A percentile compares a stretch with the other conserved stretches of the same genome.
Evolutionary conservation across 2,113 vertebrate genomes (phyloP).

Genomic region (Motacilla tschutschensis): DNA sequence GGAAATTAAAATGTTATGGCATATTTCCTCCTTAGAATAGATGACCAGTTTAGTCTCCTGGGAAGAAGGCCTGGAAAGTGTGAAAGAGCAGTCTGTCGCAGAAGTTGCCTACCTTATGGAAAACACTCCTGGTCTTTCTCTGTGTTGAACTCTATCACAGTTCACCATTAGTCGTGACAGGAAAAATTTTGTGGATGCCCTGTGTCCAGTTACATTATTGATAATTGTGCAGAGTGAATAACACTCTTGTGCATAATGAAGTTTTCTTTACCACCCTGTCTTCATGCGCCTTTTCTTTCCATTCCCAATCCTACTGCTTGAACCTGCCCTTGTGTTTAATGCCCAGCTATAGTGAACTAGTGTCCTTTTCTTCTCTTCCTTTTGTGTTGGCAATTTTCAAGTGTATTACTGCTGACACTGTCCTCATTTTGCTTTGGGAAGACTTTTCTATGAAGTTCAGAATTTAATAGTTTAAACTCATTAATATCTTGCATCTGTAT

Average conservation of each 20-base stretch:
- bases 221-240: not conserved
- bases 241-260: not conserved
- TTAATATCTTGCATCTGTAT: not conserved
- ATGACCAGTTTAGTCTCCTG: conserved; percentile 34
- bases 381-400: not conserved
- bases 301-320: not conserved
- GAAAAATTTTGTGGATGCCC: not conserved
- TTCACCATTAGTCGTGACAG: not conserved
- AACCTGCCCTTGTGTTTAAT: not conserved
- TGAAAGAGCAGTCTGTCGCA: not conserved
- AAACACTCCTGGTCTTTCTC: not conserved
- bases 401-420: not conserved
- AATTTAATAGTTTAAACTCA: not conserved
- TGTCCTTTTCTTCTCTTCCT: not conserved
- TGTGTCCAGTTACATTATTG: not conserved
- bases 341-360: not conserved
- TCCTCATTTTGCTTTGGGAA: not conserved
- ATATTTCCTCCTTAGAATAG: conserved; percentile 21
- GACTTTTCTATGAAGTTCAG: not conserved
- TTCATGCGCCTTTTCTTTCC: not conserved
- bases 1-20: conserved; percentile 21
- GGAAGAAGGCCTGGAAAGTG: conserved; percentile 5
- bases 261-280: not conserved
- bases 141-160: not conserved
- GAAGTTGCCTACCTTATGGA: not conserved